Percentiles rank a stretch among this genome's conserved stretches.
Evolutionary conservation across 2,888 invertebrate species (phyloP).

Genomic region (Acanthacorydalis orientalis): DNA sequence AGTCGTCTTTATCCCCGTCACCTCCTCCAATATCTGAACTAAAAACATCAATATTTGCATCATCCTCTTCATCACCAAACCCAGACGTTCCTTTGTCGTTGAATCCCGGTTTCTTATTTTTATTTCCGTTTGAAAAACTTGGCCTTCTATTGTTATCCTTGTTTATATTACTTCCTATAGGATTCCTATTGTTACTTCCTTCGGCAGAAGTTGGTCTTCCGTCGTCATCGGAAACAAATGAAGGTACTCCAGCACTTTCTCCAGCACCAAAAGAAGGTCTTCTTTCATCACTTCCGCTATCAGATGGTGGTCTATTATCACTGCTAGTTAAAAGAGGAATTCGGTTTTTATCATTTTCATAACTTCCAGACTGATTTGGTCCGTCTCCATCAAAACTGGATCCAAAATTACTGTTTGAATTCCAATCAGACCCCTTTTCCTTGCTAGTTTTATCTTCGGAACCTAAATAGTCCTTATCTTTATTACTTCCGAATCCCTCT

Average conservation of each 20-base stretch:
- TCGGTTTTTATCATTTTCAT: slow-evolving; percentile 7
- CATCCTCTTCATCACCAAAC: slow-evolving; percentile 1
- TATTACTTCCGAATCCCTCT: background rate
- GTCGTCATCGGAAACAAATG: slow-evolving; percentile 9
- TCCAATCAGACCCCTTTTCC: background rate
- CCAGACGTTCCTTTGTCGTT: background rate
- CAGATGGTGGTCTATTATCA: slow-evolving; percentile 10
- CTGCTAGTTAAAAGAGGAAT: background rate
- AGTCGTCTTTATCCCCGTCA: background rate
- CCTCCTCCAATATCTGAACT: background rate
- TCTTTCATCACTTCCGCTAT: slow-evolving; percentile 13
- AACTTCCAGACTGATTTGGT: slow-evolving; percentile 2
- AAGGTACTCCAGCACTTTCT: slow-evolving; percentile 23
- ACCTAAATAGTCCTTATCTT: background rate
- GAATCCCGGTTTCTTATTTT: no score
- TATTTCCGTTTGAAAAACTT: slow-evolving; percentile 1
- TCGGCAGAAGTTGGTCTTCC: slow-evolving; percentile 23
- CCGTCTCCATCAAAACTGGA: slow-evolving; percentile 9
- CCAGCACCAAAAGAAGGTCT: slow-evolving; percentile 15
- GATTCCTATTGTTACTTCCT: slow-evolving; percentile 7
- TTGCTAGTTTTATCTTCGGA: slow-evolving; percentile 8
- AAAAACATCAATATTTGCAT: background rate
- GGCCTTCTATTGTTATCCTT: background rate
- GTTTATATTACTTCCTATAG: background rate
- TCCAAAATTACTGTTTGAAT: slow-evolving; percentile 5